These are phyloP conservation scores for Sericinus montela DNA, from an alignment of 2,888 invertebrate species.

Conservation along the genomic window DNA sequence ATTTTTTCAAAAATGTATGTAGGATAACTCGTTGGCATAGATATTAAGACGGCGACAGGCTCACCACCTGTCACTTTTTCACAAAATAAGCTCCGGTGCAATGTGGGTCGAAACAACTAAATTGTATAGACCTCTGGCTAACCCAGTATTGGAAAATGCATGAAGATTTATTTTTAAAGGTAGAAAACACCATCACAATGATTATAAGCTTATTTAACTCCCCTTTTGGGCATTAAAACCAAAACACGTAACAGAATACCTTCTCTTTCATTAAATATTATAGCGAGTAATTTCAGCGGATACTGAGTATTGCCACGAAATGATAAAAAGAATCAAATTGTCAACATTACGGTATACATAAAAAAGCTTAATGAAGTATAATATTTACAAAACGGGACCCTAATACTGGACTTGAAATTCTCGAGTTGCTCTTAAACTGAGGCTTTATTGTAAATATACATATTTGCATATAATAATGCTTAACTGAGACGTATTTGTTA, in stretches of 20 bases:
- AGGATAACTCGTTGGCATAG: too few species aligned
- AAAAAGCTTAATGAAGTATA: conserved; percentile 8
- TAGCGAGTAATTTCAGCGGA: not conserved
- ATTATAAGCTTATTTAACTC: too few species aligned
- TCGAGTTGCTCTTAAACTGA: conserved; percentile 5
- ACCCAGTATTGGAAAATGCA: too few species aligned
- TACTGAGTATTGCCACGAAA: conserved; percentile 1
- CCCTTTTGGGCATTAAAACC: not conserved
- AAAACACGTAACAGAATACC: not conserved
- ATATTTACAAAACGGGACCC: conserved; percentile 12
- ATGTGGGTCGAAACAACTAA: too few species aligned
- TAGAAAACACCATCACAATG: too few species aligned
- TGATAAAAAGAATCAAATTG: conserved; percentile 12
- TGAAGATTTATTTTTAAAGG: too few species aligned
- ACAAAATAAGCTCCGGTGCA: too few species aligned
- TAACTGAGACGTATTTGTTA: too few species aligned
- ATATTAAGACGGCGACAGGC: too few species aligned
- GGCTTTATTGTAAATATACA: not conserved
- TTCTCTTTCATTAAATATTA: conserved; percentile 2
- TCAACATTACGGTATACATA: not conserved
- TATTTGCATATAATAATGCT: not conserved
- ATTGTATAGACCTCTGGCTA: too few species aligned
- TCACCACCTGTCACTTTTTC: too few species aligned
- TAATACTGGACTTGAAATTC: not conserved
- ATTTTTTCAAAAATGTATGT: too few species aligned